Evolutionary conservation across 2,797 vertebrate species (phyloP).

Genomic region (Argentina silus): DNA sequence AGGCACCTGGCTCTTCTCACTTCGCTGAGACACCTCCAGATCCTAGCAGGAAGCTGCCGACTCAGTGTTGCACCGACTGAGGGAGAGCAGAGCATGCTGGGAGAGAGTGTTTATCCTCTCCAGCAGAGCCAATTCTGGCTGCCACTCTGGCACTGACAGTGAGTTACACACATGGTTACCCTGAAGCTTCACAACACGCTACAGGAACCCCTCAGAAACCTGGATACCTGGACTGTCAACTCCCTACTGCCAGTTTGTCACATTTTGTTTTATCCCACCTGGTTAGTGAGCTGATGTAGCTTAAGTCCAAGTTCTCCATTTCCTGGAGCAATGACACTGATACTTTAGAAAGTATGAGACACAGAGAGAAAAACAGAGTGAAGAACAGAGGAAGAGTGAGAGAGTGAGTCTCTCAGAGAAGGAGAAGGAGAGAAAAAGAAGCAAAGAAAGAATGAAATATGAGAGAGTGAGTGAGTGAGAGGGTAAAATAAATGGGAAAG

Average conservation of each 20-base stretch:
- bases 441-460: too few relatives aligned
- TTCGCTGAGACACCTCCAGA: constrained; percentile 63
- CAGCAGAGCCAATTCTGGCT: constrained; percentile 66
- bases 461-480: neutral
- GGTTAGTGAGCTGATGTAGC: too few relatives aligned
- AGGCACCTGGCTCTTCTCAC: neutral
- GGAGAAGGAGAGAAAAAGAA: neutral
- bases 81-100: constrained; percentile 76
- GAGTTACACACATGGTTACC: neutral
- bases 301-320: too few relatives aligned
- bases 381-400: neutral
- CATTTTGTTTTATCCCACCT: too few relatives aligned
- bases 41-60: constrained; percentile 69
- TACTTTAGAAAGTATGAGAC: neutral
- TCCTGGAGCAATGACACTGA: neutral
- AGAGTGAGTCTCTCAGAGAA: neutral
- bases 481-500: neutral
- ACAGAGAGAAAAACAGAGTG: neutral
- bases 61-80: constrained; percentile 71
- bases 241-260: too few relatives aligned
- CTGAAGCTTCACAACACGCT: neutral
- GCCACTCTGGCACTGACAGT: neutral
- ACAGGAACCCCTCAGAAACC: neutral
- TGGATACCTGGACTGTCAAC: too few relatives aligned
- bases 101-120: constrained; percentile 66